Evolutionary conservation across 2,113 vertebrate genomes (phyloP), one percentile per base, ranked within the genome.

Genomic region (Pipra filicauda): DNA sequence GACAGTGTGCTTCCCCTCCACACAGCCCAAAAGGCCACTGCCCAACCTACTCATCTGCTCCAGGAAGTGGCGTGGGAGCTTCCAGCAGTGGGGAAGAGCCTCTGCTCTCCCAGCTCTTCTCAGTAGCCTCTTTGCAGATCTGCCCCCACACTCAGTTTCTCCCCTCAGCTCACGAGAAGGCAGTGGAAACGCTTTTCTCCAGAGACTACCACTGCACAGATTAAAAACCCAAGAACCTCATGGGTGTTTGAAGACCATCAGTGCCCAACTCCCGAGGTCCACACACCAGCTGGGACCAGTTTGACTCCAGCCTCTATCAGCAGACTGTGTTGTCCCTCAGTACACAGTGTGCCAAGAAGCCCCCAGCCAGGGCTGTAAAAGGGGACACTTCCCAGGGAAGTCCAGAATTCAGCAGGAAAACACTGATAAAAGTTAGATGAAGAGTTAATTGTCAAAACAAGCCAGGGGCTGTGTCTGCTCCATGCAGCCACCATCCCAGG

Each of bases 31-130:
- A 30, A 0, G 0, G 30, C 18, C 11, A 3, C 46, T 49, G 54
- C 33, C 48, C 2, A 17, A 28, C 28, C 18, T 4, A 61, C 48
- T 20, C 58, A 15, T 19, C 48, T 1, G 2, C 54, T 54, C 21
- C 0, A 2, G 41, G 54, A 52, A 54, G 11, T 0, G 0, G 23
- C 2, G 1, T 12, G 24, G 65, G 44, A 93, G 49, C 44, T 49
- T 75, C 61, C 74, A 67, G 73, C 59, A 43, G 19, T 13, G 23
- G 69, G 39, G 77, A 78, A 93, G 39, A 90, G 57, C 52, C 57
- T 76, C 58, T 71, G 48, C 49, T 66, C 54, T 70, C 54, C 28
- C 87, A 49, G 35, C 9, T 51, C 22, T 77, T 67, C 46, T 51
- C 76, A 89, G 69, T 26, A 51, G 35, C 41, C 41, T 52, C 55